Evolutionary conservation across 2,113 vertebrate genomes (phyloP).

Genomic region (Eclectus roratus): DNA sequence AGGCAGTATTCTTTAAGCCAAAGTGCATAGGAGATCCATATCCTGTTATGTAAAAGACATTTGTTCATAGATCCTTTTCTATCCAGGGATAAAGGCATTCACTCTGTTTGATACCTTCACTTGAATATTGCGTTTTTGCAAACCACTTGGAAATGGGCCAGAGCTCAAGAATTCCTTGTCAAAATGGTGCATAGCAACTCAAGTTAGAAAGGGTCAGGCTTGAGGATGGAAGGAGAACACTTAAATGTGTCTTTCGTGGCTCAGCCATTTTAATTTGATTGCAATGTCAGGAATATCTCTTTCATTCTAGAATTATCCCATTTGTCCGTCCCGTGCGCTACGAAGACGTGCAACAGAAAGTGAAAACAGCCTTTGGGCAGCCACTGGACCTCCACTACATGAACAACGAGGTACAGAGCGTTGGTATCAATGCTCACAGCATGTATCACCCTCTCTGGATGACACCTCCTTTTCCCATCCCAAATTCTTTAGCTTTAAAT

Average conservation of each 20-base stretch:
- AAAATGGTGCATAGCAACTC: not conserved
- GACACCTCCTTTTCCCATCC: not conserved
- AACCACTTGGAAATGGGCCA: not conserved
- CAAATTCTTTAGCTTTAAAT: not conserved
- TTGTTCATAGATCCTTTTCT: not conserved
- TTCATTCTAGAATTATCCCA: constrained; percentile 83
- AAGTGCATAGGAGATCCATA: not conserved
- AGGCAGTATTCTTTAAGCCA: not conserved
- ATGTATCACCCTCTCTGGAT: not conserved
- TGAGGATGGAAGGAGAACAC: not conserved
- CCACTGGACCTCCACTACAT: constrained; percentile 92
- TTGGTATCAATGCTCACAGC: not conserved
- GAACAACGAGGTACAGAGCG: constrained; percentile 88
- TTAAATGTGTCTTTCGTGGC: not conserved
- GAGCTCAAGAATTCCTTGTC: not conserved
- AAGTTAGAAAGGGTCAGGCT: not conserved
- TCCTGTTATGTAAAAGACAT: not conserved
- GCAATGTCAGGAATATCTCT: not conserved
- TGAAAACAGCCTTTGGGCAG: constrained; percentile 89
- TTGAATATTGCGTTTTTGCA: not conserved
- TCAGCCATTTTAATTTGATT: not conserved
- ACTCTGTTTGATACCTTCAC: not conserved
- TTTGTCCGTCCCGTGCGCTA: constrained; percentile 90
- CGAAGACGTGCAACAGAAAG: constrained; percentile 92
- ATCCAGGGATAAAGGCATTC: not conserved